Conservation (phyloP, 2,113 vertebrate genomes). For the Protobothrops flavoviridis region DNA sequence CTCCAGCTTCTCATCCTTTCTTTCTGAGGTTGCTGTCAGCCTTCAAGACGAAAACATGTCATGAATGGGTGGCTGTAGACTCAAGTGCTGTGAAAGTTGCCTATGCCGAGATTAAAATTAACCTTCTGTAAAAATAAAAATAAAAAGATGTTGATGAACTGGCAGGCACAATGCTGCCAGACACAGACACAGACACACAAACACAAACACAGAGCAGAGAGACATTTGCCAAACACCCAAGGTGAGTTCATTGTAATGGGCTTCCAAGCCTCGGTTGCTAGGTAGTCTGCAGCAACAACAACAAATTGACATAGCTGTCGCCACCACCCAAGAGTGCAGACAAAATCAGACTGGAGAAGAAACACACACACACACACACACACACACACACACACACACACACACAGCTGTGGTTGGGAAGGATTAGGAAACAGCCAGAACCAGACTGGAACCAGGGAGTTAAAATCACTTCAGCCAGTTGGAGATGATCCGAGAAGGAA, state of each 20-base stretch:
- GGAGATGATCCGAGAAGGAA: neutral
- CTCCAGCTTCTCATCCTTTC: no score
- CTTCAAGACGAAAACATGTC: no score
- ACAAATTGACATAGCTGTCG: constrained; percentile 5
- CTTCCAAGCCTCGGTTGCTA: constrained; percentile 24
- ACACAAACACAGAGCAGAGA: neutral
- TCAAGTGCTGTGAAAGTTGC: accelerated
- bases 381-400: neutral
- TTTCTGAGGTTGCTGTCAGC: no score
- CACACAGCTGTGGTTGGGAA: neutral
- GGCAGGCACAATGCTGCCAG: neutral
- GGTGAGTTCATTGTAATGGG: neutral
- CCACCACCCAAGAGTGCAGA: neutral
- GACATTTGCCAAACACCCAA: neutral
- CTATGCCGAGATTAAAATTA: neutral
- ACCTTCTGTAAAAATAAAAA: neutral
- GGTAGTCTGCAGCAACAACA: neutral
- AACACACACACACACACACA: neutral
- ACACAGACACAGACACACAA: neutral
- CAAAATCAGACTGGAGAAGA: constrained; percentile 7
- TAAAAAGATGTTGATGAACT: neutral
- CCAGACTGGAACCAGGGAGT: neutral
- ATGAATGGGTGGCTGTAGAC: neutral
- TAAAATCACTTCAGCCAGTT: neutral
- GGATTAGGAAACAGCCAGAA: neutral